Percentiles rank a stretch among this genome's conserved stretches.
phyloP scores from a whole-genome alignment of 1,140 invertebrate species.

The Neodiprion lecontei region DNA sequence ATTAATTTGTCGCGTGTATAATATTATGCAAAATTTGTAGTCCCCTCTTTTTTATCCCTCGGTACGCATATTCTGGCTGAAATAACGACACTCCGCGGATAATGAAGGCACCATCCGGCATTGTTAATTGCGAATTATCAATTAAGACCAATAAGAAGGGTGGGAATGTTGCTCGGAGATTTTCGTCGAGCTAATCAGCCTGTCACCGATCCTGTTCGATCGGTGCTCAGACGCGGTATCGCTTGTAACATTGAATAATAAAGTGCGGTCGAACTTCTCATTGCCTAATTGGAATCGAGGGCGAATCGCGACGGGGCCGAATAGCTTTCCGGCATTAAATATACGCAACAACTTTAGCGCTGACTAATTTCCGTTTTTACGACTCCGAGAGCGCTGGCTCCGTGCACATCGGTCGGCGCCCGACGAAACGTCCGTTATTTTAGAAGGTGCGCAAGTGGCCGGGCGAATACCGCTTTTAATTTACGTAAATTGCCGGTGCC shows the following conservation, averaged over 20 bases:
- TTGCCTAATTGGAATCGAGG: too few species aligned
- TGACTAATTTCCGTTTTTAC: neutral
- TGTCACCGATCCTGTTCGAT: neutral
- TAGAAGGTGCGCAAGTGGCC: neutral
- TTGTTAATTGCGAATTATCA: slow-evolving; percentile 3
- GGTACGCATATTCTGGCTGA: too few species aligned
- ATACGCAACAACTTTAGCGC: neutral
- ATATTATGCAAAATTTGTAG: too few species aligned
- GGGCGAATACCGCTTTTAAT: slow-evolving; percentile 44
- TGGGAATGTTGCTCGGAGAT: neutral
- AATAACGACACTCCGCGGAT: too few species aligned
- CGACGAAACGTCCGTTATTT: neutral
- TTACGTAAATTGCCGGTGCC: slow-evolving; percentile 51
- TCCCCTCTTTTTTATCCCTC: too few species aligned
- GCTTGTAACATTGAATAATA: neutral
- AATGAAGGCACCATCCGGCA: neutral
- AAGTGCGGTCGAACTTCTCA: neutral
- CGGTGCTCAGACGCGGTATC: neutral
- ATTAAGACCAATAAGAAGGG: neutral
- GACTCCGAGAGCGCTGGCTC: neutral
- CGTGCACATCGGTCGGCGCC: too few species aligned
- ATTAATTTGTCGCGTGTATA: neutral
- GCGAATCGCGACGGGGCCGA: too few species aligned
- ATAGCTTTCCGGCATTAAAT: too few species aligned
- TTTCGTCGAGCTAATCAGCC: neutral